These are phyloP conservation scores for Malurus leucopterus DNA, from an alignment of 2,797 vertebrate genomes.

Conservation along the genomic window DNA sequence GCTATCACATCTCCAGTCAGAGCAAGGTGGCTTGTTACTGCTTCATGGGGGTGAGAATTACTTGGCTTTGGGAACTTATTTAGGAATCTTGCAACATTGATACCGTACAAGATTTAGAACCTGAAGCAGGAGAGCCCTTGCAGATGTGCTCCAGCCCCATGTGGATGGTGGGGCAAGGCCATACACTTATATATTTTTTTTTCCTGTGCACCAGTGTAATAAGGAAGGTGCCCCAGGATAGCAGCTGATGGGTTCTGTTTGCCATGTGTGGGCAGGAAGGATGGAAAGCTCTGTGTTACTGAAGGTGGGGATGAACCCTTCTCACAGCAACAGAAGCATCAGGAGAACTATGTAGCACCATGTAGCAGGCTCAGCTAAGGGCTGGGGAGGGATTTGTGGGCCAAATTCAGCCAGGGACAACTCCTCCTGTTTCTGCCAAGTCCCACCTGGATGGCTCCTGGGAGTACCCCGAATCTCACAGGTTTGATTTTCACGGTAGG, in stretches of 20 bases:
- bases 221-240: background rate
- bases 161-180: background rate
- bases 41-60: constrained; percentile 5
- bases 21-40: constrained; percentile 25
- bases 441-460: background rate
- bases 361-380: background rate
- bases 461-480: background rate
- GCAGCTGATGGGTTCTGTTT: background rate
- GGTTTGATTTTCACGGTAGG: background rate
- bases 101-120: constrained; percentile 1
- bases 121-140: background rate
- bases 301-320: background rate
- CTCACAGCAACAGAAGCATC: background rate
- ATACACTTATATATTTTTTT: accelerated
- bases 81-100: background rate
- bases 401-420: background rate
- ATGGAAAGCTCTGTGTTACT: background rate
- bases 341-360: background rate
- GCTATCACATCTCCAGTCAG: constrained; percentile 28
- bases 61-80: background rate
- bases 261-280: background rate
- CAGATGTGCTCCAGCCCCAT: background rate
- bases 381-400: background rate
- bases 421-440: background rate
- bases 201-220: background rate